Evolutionary conservation across 2,797 vertebrate genomes (phyloP).

Genomic region (Pelobates cultripes): DNA sequence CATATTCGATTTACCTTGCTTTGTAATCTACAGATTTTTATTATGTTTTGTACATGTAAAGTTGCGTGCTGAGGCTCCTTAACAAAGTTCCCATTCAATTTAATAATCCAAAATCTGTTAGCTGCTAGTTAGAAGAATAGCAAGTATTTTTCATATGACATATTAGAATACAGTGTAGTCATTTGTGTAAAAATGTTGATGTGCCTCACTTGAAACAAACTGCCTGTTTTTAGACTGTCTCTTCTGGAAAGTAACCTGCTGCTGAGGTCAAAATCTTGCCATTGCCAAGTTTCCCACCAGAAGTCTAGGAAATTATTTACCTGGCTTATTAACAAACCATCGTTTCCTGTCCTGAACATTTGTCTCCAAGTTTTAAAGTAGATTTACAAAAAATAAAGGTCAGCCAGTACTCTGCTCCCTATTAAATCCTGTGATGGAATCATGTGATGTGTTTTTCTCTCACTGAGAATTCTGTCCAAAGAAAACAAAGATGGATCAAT

Average conservation of each 20-base stretch:
- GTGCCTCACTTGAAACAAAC: slow-evolving; percentile 63
- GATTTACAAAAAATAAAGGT: slow-evolving; percentile 52
- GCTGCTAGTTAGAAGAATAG: slow-evolving; percentile 30
- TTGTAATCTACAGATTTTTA: no score
- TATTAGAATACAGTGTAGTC: slow-evolving; percentile 22
- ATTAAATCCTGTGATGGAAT: slow-evolving; percentile 51
- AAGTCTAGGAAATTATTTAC: slow-evolving; percentile 79
- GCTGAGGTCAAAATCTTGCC: slow-evolving; percentile 69
- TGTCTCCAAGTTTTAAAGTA: slow-evolving; percentile 64
- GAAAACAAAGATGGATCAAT: slow-evolving; percentile 65
- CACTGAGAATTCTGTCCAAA: slow-evolving; percentile 60
- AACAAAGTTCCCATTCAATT: no score
- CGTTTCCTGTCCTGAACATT: slow-evolving; percentile 69
- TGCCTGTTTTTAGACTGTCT: slow-evolving; percentile 67
- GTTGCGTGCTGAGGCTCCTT: no score
- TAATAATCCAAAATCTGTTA: not conserved
- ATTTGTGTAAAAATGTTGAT: slow-evolving; percentile 62
- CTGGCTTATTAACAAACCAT: slow-evolving; percentile 75
- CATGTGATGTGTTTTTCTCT: slow-evolving; percentile 54
- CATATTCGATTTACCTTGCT: no score
- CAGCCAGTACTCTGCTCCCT: slow-evolving; percentile 61
- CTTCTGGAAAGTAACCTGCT: slow-evolving; percentile 68
- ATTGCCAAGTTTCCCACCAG: slow-evolving; percentile 73
- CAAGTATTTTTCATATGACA: slow-evolving; percentile 32
- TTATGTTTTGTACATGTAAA: no score